Evolutionary conservation across 2,113 vertebrate genomes (phyloP).

Genomic region (Oenanthe oenanthe): DNA sequence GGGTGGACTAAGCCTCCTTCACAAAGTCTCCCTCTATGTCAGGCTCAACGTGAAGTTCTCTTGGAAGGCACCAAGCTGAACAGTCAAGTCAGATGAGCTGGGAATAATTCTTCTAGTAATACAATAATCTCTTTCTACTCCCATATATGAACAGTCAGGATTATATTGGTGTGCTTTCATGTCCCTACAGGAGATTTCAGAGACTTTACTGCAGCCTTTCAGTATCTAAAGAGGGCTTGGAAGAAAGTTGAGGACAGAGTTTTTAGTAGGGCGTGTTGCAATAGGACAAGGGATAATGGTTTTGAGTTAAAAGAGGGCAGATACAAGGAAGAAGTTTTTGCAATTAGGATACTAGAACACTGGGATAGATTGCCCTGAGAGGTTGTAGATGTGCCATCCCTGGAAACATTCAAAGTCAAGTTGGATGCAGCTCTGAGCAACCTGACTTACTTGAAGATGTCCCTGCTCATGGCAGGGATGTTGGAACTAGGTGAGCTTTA

Average conservation of each 20-base stretch:
- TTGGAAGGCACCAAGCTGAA: background rate
- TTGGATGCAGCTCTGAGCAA: background rate
- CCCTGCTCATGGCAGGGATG: background rate
- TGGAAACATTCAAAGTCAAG: background rate
- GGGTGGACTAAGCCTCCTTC: background rate
- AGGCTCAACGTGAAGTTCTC: background rate
- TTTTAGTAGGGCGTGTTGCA: background rate
- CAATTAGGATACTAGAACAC: background rate
- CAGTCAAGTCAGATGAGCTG: background rate
- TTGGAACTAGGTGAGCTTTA: background rate
- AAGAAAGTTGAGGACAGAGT: background rate
- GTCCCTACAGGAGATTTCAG: background rate
- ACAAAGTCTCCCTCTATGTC: background rate
- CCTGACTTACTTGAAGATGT: background rate
- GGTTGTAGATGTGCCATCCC: background rate
- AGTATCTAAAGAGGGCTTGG: background rate
- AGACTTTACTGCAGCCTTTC: background rate
- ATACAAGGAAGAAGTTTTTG: background rate
- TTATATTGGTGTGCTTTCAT: background rate
- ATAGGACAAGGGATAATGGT: background rate
- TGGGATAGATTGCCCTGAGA: background rate
- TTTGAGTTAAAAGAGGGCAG: background rate
- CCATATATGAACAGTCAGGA: background rate
- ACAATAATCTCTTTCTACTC: background rate
- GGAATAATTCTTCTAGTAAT: background rate